Percentiles rank a stretch among this genome's conserved stretches.
These are phyloP conservation scores for Xanthia togata DNA, from an alignment of 2,888 invertebrate species.

Conservation along the genomic window DNA sequence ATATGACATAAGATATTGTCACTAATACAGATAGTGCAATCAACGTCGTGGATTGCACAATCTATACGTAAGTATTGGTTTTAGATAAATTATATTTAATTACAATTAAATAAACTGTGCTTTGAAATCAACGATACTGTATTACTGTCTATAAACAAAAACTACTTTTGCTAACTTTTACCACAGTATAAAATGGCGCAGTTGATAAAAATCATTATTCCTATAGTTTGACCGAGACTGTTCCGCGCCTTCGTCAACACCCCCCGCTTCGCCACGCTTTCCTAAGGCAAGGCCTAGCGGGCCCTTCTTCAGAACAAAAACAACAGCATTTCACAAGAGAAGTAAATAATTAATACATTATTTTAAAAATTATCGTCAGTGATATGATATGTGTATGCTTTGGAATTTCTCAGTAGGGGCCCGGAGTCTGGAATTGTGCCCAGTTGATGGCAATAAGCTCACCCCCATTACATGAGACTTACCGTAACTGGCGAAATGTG, in stretches of 20 bases:
- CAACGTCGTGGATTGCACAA: no score
- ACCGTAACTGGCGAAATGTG: no score
- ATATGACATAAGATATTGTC: slow-evolving; percentile 24
- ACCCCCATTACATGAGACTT: no score
- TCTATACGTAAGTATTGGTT: slow-evolving; percentile 15
- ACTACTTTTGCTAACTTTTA: slow-evolving; percentile 1
- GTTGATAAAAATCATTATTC: background rate
- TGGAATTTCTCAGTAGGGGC: no score
- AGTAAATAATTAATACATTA: background rate
- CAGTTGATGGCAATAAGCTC: no score
- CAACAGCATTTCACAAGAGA: background rate
- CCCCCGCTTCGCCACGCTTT: no score
- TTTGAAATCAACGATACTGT: slow-evolving; percentile 24
- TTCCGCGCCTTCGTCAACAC: no score
- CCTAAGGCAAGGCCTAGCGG: no score
- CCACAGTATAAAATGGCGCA: slow-evolving; percentile 6
- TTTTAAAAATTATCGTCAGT: background rate
- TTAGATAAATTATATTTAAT: slow-evolving; percentile 27
- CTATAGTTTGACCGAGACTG: background rate
- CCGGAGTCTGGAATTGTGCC: no score
- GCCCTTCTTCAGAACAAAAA: background rate
- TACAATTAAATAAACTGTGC: slow-evolving; percentile 15
- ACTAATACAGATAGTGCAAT: no score
- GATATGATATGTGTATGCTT: no score
- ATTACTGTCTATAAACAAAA: slow-evolving; percentile 1